A percentile compares a stretch with the other conserved stretches of the same genome.
These are phyloP conservation scores for Lagocephalus sceleratus DNA, from an alignment of 2,797 vertebrate species.

Conservation along the genomic window DNA sequence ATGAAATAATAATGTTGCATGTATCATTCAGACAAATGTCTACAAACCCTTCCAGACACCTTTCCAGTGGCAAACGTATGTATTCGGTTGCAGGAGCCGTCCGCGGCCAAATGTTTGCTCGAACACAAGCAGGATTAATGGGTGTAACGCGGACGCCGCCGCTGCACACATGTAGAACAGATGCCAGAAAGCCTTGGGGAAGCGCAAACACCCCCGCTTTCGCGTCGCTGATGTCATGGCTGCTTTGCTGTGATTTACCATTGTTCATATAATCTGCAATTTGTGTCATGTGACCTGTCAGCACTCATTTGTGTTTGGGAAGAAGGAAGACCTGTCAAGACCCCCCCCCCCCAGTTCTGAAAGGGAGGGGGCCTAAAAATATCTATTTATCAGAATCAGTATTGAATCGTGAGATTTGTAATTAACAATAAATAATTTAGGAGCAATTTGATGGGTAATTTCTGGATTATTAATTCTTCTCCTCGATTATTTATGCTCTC, in stretches of 20 bases:
- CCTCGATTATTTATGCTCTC: conserved; percentile 72
- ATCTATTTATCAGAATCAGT: not conserved
- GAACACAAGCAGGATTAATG: conserved; percentile 70
- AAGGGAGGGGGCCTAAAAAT: not conserved
- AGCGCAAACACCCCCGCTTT: conserved; percentile 62
- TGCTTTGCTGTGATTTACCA: conserved; percentile 70
- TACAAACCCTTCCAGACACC: not conserved
- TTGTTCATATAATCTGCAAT: conserved; percentile 71
- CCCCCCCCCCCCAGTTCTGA: not conserved
- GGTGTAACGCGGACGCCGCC: conserved; percentile 65
- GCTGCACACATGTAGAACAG: conserved; percentile 72
- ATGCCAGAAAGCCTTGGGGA: conserved; percentile 75
- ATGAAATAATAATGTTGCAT: not conserved
- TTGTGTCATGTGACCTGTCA: conserved; percentile 68
- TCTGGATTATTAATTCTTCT: conserved; percentile 66
- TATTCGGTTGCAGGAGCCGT: conserved; percentile 1
- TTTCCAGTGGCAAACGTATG: not conserved
- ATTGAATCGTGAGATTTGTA: not conserved
- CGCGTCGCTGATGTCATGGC: conserved; percentile 59
- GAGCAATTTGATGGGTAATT: conserved; percentile 41
- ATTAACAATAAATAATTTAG: conserved; percentile 16
- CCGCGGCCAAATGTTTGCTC: conserved; percentile 71
- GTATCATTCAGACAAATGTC: not conserved
- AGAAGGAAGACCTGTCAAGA: not conserved
- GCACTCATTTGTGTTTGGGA: conserved; percentile 39